Percentiles rank a stretch among this genome's conserved stretches.
Conservation (phyloP, 2,888 invertebrate species). For the Teinopalpus imperialis region DNA sequence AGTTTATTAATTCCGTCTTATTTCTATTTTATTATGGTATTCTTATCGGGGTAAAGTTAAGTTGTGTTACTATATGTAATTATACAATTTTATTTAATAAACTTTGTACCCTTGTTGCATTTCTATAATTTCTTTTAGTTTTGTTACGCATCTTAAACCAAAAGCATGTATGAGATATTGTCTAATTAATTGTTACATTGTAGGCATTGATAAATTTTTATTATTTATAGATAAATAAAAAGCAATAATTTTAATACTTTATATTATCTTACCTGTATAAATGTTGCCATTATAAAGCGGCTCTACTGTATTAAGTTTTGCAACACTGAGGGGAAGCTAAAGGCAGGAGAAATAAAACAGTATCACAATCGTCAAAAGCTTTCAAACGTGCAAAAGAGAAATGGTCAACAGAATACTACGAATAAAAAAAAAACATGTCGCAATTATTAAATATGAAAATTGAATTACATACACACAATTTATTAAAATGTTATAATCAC, state of each 20-base stretch:
- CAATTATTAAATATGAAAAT: neutral
- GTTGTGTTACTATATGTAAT: neutral
- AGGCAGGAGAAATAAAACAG: slow-evolving; percentile 69
- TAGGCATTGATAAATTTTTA: slow-evolving; percentile 28
- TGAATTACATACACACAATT: slow-evolving; percentile 4
- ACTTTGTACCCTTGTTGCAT: slow-evolving; percentile 12
- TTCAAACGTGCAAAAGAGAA: slow-evolving; percentile 74
- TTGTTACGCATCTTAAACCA: slow-evolving; percentile 25
- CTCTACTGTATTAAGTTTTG: slow-evolving; percentile 49
- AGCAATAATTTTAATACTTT: slow-evolving; percentile 20
- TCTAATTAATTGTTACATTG: slow-evolving; percentile 28
- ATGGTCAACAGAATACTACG: slow-evolving; percentile 8
- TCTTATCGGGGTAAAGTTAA: slow-evolving; percentile 9
- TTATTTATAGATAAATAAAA: slow-evolving; percentile 12
- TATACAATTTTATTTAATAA: slow-evolving; percentile 1
- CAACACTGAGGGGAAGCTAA: slow-evolving; percentile 51
- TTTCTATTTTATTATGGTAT: neutral
- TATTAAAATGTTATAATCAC: slow-evolving; percentile 1
- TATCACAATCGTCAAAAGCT: slow-evolving; percentile 82
- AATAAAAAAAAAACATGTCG: slow-evolving; percentile 6
- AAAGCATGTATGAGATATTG: slow-evolving; percentile 72
- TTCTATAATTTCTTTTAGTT: slow-evolving; percentile 9
- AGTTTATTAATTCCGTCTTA: neutral
- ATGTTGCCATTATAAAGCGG: slow-evolving; percentile 50
- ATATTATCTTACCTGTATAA: slow-evolving; percentile 57